Evolutionary conservation across 2,113 vertebrate genomes (phyloP).

Genomic region (Vireo altiloquus): DNA sequence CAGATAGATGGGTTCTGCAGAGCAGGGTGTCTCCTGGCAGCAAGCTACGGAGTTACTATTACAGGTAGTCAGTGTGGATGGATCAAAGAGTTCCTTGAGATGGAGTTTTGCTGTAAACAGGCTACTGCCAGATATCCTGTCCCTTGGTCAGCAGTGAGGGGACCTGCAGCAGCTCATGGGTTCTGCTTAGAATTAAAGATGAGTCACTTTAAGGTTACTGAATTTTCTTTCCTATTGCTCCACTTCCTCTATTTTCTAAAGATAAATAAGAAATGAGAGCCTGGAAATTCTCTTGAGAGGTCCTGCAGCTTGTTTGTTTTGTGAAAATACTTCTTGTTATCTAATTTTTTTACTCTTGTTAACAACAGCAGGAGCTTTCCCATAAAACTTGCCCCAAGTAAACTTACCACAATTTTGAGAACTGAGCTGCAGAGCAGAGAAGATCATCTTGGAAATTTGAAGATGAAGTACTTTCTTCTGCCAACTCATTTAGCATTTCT

Average conservation of each 20-base stretch:
- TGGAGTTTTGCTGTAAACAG: background rate
- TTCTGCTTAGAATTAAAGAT: constrained; percentile 31
- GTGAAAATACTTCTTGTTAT: constrained; percentile 43
- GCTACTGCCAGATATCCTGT: background rate
- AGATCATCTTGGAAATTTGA: background rate
- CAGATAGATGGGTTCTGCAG: background rate
- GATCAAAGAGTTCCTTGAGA: background rate
- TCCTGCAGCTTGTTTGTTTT: constrained; percentile 63
- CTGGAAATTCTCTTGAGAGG: constrained; percentile 58
- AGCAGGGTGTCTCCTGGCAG: background rate
- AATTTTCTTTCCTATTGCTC: constrained; percentile 55
- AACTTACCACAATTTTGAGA: background rate
- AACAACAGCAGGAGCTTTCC: constrained; percentile 40
- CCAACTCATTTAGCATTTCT: constrained; percentile 29
- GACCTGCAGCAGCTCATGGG: background rate
- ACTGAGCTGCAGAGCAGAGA: background rate
- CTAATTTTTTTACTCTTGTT: constrained; percentile 42
- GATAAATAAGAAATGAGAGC: constrained; percentile 63
- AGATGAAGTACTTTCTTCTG: constrained; percentile 48
- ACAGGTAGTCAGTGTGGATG: background rate
- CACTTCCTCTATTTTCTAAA: constrained; percentile 57
- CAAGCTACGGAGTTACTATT: background rate
- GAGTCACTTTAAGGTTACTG: constrained; percentile 43
- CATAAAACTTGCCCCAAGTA: constrained; percentile 14
- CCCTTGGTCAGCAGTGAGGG: background rate